phyloP scores from a whole-genome alignment of 2,113 vertebrate genomes.

The Oenanthe oenanthe region DNA sequence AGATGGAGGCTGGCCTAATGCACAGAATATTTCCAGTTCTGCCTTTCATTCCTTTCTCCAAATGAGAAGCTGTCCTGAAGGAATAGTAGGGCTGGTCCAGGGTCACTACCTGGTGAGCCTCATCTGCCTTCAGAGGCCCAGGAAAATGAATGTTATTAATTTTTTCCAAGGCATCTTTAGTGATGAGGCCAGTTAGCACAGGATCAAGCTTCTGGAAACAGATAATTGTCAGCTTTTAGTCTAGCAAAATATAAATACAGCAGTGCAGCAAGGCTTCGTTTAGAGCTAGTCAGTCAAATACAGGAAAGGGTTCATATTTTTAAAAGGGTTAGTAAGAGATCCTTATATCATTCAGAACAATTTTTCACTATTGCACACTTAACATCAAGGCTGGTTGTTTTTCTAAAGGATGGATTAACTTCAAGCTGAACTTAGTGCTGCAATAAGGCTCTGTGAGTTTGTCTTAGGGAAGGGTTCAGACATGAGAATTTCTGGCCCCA shows the following conservation, averaged over 20 bases:
- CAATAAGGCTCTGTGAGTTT: neutral
- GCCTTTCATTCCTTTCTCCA: neutral
- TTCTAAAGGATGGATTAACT: neutral
- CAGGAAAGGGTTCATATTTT: neutral
- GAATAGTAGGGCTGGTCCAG: neutral
- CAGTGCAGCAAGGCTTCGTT: neutral
- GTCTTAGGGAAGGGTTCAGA: neutral
- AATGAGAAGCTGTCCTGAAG: neutral
- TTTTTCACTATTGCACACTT: neutral
- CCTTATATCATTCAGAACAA: neutral
- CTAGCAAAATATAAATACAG: neutral
- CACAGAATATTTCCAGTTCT: neutral
- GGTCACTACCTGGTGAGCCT: neutral
- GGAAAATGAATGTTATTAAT: neutral
- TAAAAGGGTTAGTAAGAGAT: neutral
- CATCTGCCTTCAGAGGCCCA: neutral
- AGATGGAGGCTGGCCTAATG: neutral
- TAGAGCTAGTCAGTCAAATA: neutral
- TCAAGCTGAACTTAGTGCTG: neutral
- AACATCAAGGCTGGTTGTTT: neutral
- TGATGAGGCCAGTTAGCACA: neutral
- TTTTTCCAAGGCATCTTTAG: neutral
- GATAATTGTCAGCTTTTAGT: neutral
- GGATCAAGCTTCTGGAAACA: neutral
- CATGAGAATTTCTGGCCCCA: neutral